A percentile compares a stretch with the other conserved stretches of the same genome.
These are phyloP conservation scores for Nothura maculosa DNA, from an alignment of 2,797 vertebrate species.

Conservation along the genomic window DNA sequence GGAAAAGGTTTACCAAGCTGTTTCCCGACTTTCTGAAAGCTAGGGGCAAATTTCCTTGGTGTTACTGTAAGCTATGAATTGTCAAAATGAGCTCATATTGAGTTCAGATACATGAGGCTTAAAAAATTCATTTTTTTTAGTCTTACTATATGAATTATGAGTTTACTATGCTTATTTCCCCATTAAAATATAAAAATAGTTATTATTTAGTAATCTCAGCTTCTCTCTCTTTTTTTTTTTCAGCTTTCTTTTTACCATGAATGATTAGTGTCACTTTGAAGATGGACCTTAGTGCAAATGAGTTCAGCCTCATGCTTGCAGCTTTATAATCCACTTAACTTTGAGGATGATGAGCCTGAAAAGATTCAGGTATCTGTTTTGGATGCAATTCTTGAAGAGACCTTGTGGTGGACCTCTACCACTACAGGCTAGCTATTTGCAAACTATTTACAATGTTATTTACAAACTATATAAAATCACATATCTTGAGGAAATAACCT, in stretches of 20 bases:
- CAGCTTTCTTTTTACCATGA: constrained; percentile 39
- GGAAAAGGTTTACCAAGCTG: neutral
- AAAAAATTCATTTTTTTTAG: neutral
- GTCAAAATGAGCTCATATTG: neutral
- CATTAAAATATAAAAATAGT: neutral
- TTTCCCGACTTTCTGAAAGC: neutral
- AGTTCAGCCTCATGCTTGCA: constrained; percentile 11
- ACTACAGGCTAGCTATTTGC: neutral
- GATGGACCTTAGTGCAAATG: constrained; percentile 8
- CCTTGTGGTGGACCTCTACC: neutral
- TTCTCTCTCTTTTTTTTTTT: constrained; percentile 54
- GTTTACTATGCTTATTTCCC: neutral
- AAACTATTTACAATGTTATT: neutral
- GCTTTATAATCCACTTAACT: constrained; percentile 29
- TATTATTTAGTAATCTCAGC: constrained; percentile 6
- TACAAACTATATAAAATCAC: neutral
- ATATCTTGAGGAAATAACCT: too few species aligned
- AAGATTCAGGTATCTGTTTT: constrained; percentile 43
- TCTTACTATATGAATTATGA: neutral
- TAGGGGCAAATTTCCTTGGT: neutral
- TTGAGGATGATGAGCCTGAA: neutral
- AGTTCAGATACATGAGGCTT: neutral
- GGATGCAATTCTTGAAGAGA: neutral
- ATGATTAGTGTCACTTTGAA: constrained; percentile 59
- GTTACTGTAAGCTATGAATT: neutral